Evolutionary conservation across 1,140 invertebrate genomes (phyloP).

Genomic region (Goniozus legneri): DNA sequence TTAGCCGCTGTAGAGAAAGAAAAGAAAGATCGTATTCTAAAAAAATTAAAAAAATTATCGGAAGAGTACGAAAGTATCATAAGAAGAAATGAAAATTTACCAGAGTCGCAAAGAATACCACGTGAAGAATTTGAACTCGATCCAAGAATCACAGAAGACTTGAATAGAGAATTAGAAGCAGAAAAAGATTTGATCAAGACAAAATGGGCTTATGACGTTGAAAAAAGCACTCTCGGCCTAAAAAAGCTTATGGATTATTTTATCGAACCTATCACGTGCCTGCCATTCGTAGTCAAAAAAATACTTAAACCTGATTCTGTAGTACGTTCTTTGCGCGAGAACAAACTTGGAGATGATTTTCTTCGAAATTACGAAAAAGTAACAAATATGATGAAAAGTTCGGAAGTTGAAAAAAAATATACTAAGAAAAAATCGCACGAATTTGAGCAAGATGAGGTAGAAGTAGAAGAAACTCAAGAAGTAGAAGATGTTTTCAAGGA

Average conservation of each 20-base stretch:
- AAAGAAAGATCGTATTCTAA: slow-evolving; percentile 51
- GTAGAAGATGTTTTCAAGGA: slow-evolving; percentile 4
- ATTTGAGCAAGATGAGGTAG: slow-evolving; percentile 17
- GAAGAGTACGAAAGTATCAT: slow-evolving; percentile 39
- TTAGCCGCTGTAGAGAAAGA: slow-evolving; percentile 57
- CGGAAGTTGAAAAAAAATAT: not conserved
- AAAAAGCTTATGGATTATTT: slow-evolving; percentile 71
- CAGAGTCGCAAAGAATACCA: slow-evolving; percentile 57
- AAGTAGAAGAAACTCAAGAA: slow-evolving; percentile 4
- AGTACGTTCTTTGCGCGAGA: slow-evolving; percentile 62
- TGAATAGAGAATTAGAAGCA: slow-evolving; percentile 58
- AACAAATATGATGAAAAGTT: slow-evolving; percentile 52
- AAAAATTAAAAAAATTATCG: slow-evolving; percentile 31
- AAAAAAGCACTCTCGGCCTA: slow-evolving; percentile 66
- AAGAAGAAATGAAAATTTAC: slow-evolving; percentile 59
- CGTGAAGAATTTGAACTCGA: slow-evolving; percentile 63
- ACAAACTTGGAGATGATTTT: slow-evolving; percentile 60
- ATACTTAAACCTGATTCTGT: slow-evolving; percentile 52
- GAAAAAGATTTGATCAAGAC: slow-evolving; percentile 60
- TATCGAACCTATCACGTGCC: slow-evolving; percentile 63
- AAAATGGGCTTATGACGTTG: slow-evolving; percentile 63
- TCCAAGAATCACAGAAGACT: slow-evolving; percentile 59
- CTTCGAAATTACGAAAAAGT: slow-evolving; percentile 56
- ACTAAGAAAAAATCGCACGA: slow-evolving; percentile 36
- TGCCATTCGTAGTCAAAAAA: slow-evolving; percentile 61